Evolutionary conservation across 2,888 invertebrate genomes (phyloP).

Genomic region (Hydraecia micacea): DNA sequence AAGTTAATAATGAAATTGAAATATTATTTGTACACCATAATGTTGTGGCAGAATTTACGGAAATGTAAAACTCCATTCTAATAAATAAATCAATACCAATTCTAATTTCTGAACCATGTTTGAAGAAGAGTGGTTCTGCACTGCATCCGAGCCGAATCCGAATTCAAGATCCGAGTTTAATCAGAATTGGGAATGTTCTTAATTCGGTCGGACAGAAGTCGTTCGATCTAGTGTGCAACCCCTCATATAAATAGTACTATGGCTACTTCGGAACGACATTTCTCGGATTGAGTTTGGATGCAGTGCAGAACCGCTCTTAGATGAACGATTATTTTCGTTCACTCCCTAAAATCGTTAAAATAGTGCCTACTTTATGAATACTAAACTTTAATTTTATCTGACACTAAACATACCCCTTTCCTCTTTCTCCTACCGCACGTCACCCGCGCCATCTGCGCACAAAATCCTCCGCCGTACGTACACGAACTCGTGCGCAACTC

Average conservation of each 20-base stretch:
- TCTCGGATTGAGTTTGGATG: too few relatives aligned
- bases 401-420: too few relatives aligned
- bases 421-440: not conserved
- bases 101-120: not conserved
- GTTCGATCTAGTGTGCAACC: too few relatives aligned
- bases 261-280: too few relatives aligned
- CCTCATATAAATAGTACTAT: too few relatives aligned
- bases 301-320: too few relatives aligned
- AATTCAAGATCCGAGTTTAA: too few relatives aligned
- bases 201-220: too few relatives aligned
- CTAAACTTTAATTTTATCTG: too few relatives aligned
- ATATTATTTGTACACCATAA: not conserved
- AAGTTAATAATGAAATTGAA: not conserved
- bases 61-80: not conserved
- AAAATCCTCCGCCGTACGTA: conserved; percentile 33
- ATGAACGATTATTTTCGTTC: not conserved
- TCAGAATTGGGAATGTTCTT: too few relatives aligned
- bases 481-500: conserved; percentile 47
- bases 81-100: not conserved
- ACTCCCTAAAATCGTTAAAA: not conserved
- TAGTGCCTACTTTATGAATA: not conserved
- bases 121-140: too few relatives aligned
- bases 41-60: not conserved
- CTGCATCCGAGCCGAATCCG: too few relatives aligned
- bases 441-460: conserved; percentile 6